phyloP scores from a whole-genome alignment of 2,113 vertebrate species.

The human region DNA sequence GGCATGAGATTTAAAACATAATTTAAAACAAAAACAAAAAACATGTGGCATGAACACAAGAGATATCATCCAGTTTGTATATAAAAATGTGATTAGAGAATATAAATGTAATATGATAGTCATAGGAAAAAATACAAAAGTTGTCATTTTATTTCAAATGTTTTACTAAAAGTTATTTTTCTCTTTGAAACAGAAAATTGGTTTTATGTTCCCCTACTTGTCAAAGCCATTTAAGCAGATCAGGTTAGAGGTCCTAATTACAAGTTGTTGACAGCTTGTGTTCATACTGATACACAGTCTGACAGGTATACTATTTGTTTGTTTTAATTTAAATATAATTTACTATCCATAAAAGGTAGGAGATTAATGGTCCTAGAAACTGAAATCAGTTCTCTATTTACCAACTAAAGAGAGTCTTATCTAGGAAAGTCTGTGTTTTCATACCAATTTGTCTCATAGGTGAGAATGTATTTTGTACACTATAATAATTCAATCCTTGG shows the following conservation, averaged over 20 bases:
- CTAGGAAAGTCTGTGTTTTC: constrained; percentile 16
- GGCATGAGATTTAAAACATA: constrained; percentile 2
- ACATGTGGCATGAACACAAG: not conserved
- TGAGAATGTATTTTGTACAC: constrained; percentile 42
- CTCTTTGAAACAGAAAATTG: constrained; percentile 66
- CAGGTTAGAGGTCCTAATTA: constrained; percentile 65
- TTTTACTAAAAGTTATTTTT: constrained; percentile 63
- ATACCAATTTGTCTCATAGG: constrained; percentile 49
- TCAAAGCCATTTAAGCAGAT: constrained; percentile 63
- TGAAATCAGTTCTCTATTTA: constrained; percentile 67
- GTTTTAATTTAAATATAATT: constrained; percentile 76
- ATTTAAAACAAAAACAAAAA: not conserved
- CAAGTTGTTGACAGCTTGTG: constrained; percentile 45
- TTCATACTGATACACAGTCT: constrained; percentile 57
- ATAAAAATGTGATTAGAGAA: constrained; percentile 42
- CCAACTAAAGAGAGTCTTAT: constrained; percentile 44
- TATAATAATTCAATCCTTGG: constrained; percentile 9
- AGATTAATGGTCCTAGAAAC: constrained; percentile 64
- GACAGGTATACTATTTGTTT: constrained; percentile 64
- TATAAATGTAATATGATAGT: not conserved
- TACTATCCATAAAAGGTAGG: constrained; percentile 61
- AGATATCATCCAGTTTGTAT: not conserved
- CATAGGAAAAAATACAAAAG: not conserved
- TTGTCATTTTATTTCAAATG: constrained; percentile 24
- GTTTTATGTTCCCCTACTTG: constrained; percentile 36